These are phyloP conservation scores for Arrhopalites spinosus DNA, from an alignment of 2,888 invertebrate genomes.

Conservation along the genomic window DNA sequence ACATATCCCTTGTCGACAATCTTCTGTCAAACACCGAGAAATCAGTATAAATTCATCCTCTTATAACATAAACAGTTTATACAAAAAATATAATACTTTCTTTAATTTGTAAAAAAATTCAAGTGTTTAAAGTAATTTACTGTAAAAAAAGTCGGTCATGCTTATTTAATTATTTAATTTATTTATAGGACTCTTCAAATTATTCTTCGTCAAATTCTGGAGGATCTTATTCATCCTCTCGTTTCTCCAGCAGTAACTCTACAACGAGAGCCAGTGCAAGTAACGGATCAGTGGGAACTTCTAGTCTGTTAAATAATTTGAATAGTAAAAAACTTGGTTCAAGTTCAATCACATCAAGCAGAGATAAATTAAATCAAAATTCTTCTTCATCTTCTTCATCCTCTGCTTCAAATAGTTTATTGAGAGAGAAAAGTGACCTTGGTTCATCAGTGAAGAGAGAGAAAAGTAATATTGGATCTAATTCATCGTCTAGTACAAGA, in stretches of 20 bases:
- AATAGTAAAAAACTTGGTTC: too few relatives aligned
- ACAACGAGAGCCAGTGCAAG: too few relatives aligned
- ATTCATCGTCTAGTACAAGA: slow-evolving; percentile 20
- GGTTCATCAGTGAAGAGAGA: slow-evolving; percentile 30
- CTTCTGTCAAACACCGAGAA: too few relatives aligned
- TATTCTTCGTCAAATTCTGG: slow-evolving; percentile 35
- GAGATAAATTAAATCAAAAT: too few relatives aligned
- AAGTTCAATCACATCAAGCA: too few relatives aligned
- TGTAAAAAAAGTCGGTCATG: too few relatives aligned
- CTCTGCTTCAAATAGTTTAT: neutral
- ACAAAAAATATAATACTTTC: neutral
- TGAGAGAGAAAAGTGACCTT: slow-evolving; percentile 29
- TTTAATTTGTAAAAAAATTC: neutral
- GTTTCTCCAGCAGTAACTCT: too few relatives aligned
- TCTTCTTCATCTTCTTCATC: neutral
- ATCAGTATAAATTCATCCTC: neutral
- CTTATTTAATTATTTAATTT: too few relatives aligned
- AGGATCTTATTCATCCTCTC: slow-evolving; percentile 7
- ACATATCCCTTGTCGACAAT: too few relatives aligned
- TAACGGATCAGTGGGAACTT: too few relatives aligned
- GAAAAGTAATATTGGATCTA: slow-evolving; percentile 33
- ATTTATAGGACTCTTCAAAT: slow-evolving; percentile 43
- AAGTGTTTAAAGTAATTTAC: neutral
- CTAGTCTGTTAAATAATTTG: too few relatives aligned
- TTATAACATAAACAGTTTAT: neutral